Conservation (phyloP, 1,140 invertebrate genomes). For the Meloidogyne exigua region DNA sequence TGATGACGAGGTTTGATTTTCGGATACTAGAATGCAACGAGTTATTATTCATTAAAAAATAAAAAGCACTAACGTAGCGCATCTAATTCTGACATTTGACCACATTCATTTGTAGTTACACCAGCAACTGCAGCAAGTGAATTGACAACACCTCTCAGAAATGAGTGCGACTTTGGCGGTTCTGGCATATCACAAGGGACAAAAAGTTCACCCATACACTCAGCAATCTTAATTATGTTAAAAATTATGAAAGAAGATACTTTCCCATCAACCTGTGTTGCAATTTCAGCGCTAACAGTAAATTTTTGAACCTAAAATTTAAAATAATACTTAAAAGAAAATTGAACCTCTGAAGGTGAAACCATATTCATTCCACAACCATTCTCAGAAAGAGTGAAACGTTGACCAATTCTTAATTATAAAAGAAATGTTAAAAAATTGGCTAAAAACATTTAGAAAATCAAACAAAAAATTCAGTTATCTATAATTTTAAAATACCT, state of each 20-base stretch:
- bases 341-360: constrained; percentile 56
- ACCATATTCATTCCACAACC: constrained; percentile 59
- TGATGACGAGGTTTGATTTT: constrained; percentile 45
- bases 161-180: constrained; percentile 55
- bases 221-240: constrained; percentile 14
- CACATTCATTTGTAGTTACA: constrained; percentile 30
- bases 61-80: constrained; percentile 50
- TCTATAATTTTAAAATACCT: constrained; percentile 48
- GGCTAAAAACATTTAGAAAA: background rate
- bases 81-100: constrained; percentile 50
- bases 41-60: background rate
- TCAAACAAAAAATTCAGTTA: background rate
- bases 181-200: constrained; percentile 63
- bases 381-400: constrained; percentile 59
- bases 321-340: background rate
- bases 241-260: too few species aligned
- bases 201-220: constrained; percentile 58
- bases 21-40: constrained; percentile 29
- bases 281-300: constrained; percentile 59
- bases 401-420: constrained; percentile 55
- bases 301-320: constrained; percentile 60
- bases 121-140: constrained; percentile 39
- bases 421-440: background rate
- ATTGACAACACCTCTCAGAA: constrained; percentile 57
- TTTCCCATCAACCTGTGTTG: constrained; percentile 42